Conservation (phyloP, 2,797 vertebrate genomes). For the Spatula clypeata region DNA sequence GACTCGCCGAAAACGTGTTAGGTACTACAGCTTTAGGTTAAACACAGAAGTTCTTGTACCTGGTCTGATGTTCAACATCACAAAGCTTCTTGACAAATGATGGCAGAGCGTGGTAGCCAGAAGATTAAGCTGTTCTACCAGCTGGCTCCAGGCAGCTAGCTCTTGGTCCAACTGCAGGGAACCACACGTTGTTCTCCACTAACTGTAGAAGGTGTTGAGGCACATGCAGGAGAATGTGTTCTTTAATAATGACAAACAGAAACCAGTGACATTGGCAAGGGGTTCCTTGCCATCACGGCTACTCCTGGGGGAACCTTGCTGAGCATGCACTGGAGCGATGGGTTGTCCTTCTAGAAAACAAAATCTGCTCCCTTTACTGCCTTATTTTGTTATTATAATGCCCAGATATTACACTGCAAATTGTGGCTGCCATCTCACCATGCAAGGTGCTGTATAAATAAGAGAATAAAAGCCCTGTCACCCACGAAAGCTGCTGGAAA, state of each 20-base stretch:
- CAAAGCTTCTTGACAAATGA: not conserved
- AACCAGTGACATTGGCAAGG: not conserved
- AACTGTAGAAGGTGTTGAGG: not conserved
- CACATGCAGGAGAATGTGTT: not conserved
- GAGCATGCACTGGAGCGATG: not conserved
- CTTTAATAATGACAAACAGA: not conserved
- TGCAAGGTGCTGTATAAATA: not conserved
- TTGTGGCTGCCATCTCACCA: not conserved
- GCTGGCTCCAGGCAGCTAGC: not conserved
- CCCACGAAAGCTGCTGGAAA: not conserved
- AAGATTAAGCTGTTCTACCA: not conserved
- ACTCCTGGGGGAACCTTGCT: not conserved
- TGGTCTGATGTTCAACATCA: not conserved
- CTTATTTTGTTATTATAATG: not conserved
- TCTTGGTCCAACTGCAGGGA: not conserved
- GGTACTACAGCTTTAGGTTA: not conserved
- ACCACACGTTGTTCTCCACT: not conserved
- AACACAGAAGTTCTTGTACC: not conserved
- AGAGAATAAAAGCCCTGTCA: not conserved
- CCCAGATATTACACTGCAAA: not conserved
- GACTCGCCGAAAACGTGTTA: too few relatives aligned
- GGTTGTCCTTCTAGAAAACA: not conserved
- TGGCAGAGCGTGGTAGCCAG: not conserved
- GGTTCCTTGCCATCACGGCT: not conserved
- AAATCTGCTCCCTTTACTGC: not conserved